These are phyloP conservation scores for Crocallis elinguaria DNA, from an alignment of 2,888 invertebrate genomes.

Conservation along the genomic window DNA sequence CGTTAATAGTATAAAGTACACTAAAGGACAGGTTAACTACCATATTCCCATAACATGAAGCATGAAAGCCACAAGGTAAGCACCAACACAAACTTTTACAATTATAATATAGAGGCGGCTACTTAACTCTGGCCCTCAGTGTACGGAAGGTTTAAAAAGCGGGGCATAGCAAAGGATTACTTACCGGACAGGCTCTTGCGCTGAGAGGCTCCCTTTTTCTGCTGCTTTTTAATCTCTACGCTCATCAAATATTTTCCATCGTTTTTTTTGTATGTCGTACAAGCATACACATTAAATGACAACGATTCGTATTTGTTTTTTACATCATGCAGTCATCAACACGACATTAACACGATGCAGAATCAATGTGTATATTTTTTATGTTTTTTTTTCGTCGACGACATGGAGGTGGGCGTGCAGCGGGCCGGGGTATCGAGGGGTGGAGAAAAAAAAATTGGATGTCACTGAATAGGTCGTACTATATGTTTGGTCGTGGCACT, in stretches of 20 bases:
- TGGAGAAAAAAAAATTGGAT: conserved; percentile 81
- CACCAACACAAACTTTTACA: conserved; percentile 41
- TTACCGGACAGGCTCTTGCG: conserved; percentile 95
- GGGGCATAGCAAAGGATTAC: conserved; percentile 81
- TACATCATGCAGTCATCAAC: conserved; percentile 83
- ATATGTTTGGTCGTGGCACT: conserved; percentile 65
- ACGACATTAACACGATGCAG: conserved; percentile 81
- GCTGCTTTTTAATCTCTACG: conserved; percentile 97
- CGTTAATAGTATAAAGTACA: conserved; percentile 48
- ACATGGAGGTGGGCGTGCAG: conserved; percentile 79
- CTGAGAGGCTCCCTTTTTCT: conserved; percentile 87
- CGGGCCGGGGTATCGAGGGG: conserved; percentile 76
- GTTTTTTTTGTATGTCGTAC: conserved; percentile 47
- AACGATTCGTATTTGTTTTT: conserved; percentile 71
- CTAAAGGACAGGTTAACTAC: conserved; percentile 59
- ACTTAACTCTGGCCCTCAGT: conserved; percentile 60
- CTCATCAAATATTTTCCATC: conserved; percentile 63
- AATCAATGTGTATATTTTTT: conserved; percentile 74
- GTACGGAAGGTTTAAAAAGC: conserved; percentile 64
- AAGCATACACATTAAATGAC: conserved; percentile 79
- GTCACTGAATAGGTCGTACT: conserved; percentile 83
- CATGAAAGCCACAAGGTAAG: conserved; percentile 55
- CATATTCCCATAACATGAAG: conserved; percentile 45
- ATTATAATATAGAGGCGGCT: conserved; percentile 29
- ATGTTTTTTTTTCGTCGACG: conserved; percentile 73